A percentile compares a stretch with the other conserved stretches of the same genome.
phyloP scores from a whole-genome alignment of 2,113 vertebrate species.

The Gymnogyps californianus region DNA sequence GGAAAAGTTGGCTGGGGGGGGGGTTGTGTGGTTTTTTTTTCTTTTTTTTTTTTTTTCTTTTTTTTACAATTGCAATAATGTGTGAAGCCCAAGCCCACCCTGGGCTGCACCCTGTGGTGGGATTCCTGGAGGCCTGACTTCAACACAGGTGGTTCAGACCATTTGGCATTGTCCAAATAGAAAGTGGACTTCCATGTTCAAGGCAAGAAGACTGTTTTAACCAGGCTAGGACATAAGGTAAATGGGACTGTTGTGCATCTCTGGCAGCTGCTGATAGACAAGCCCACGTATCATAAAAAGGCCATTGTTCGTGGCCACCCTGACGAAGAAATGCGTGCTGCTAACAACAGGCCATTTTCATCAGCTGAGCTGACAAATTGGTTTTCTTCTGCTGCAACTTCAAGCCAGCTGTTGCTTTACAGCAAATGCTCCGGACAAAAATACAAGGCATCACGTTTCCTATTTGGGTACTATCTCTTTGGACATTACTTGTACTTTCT shows the following conservation, averaged over 20 bases:
- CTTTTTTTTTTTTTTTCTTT: neutral
- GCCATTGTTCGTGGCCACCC: neutral
- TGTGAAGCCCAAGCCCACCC: neutral
- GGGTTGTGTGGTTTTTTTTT: too few relatives aligned
- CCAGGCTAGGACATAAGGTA: neutral
- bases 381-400: neutral
- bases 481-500: neutral
- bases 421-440: constrained; percentile 56
- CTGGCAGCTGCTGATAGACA: constrained; percentile 47
- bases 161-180: neutral
- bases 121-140: neutral
- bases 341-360: neutral
- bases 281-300: neutral
- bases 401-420: constrained; percentile 43
- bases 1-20: neutral
- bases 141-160: neutral
- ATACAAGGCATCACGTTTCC: constrained; percentile 11
- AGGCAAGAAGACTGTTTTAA: neutral
- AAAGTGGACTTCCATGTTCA: neutral
- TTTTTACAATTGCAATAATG: accelerated
- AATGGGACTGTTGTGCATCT: neutral
- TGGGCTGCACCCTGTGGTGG: neutral
- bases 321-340: neutral
- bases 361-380: constrained; percentile 32
- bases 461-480: neutral